These are phyloP conservation scores for Patiria miniata DNA, from an alignment of 35 echinoderm and acorn worm genomes.

Conservation along the genomic window DNA sequence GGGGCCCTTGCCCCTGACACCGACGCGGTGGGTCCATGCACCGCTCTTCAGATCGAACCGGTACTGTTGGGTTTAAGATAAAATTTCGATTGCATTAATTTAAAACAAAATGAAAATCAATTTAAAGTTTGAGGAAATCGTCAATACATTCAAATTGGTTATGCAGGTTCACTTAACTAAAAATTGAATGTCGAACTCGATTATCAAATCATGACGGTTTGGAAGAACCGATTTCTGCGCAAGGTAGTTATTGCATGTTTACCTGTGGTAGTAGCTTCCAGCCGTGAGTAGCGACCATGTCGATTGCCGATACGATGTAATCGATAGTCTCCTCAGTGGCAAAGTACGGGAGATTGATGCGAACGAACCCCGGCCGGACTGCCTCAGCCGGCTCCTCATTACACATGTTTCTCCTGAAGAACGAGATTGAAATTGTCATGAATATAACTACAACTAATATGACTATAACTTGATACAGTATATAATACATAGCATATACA, in stretches of 20 bases:
- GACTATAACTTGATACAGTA: too few relatives aligned
- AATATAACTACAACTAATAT: too few relatives aligned
- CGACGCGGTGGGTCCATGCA: conserved; percentile 73
- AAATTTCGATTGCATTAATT: too few relatives aligned
- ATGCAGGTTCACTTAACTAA: too few relatives aligned
- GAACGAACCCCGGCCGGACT: conserved; percentile 85
- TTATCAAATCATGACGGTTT: too few relatives aligned
- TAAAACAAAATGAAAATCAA: too few relatives aligned
- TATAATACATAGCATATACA: too few relatives aligned
- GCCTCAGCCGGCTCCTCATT: conserved; percentile 89
- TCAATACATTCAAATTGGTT: too few relatives aligned
- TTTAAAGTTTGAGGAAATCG: too few relatives aligned
- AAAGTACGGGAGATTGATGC: conserved; percentile 95
- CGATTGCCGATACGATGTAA: conserved; percentile 82
- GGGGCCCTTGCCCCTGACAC: conserved; percentile 36
- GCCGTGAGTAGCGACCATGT: conserved; percentile 78
- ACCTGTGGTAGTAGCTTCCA: conserved; percentile 98
- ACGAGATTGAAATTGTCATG: neutral
- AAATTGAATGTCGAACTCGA: too few relatives aligned
- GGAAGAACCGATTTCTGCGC: too few relatives aligned
- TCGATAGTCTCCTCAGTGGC: conserved; percentile 86
- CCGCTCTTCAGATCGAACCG: conserved; percentile 77
- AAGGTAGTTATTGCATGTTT: too few relatives aligned
- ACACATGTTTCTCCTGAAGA: conserved; percentile 52
- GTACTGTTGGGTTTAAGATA: conserved; percentile 46